A percentile compares a stretch with the other conserved stretches of the same genome.
These are phyloP conservation scores for Spodoptera littoralis DNA, from an alignment of 2,888 invertebrate genomes.

Conservation along the genomic window DNA sequence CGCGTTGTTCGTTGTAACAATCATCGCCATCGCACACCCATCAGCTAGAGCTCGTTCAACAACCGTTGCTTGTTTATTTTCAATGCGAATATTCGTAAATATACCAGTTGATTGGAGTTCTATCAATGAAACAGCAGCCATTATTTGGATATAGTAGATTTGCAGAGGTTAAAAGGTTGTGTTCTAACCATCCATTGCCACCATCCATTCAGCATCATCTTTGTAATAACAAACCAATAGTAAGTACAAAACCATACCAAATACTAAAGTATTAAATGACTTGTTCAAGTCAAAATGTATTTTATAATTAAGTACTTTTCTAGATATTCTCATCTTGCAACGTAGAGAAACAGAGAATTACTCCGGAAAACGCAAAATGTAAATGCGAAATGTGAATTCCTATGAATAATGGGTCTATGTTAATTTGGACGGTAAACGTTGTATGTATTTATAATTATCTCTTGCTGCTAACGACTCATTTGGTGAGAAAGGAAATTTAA, in stretches of 20 bases:
- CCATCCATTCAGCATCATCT: too few species aligned
- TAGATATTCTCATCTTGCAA: slow-evolving; percentile 22
- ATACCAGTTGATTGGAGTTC: not conserved
- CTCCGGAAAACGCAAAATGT: slow-evolving; percentile 17
- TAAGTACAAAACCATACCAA: too few species aligned
- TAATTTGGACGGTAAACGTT: slow-evolving; percentile 24
- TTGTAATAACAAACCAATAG: too few species aligned
- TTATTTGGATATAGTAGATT: too few species aligned
- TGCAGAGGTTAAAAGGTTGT: too few species aligned
- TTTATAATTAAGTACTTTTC: slow-evolving; percentile 31
- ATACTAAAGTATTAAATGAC: too few species aligned
- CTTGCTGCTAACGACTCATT: slow-evolving; percentile 11
- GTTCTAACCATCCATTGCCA: too few species aligned
- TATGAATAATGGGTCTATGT: slow-evolving; percentile 27
- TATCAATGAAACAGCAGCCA: not conserved
- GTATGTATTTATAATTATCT: slow-evolving; percentile 23
- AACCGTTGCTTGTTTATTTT: slow-evolving; percentile 34
- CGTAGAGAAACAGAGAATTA: slow-evolving; percentile 17
- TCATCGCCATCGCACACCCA: slow-evolving; percentile 31
- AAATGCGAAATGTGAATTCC: slow-evolving; percentile 29
- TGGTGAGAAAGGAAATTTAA: slow-evolving; percentile 9
- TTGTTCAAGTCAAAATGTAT: too few species aligned
- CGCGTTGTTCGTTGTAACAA: slow-evolving; percentile 12
- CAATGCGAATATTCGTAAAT: not conserved
- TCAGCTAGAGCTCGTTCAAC: slow-evolving; percentile 30